Percentiles rank a stretch among this genome's conserved stretches.
These are phyloP conservation scores for Rhinatrema bivittatum DNA, from an alignment of 2,797 vertebrate genomes.

Conservation along the genomic window DNA sequence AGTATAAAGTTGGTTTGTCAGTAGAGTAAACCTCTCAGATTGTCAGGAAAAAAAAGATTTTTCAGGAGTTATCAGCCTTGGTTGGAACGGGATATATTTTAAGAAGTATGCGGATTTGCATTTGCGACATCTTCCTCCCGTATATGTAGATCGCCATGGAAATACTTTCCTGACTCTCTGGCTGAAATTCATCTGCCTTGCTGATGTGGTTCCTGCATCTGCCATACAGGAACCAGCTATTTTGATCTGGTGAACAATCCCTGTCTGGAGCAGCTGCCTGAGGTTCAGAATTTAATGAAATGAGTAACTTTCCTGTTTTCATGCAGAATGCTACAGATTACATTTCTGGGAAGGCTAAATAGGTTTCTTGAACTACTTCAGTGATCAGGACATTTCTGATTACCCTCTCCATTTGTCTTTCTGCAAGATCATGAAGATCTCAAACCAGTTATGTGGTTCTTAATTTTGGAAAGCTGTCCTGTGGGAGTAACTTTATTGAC, in stretches of 20 bases:
- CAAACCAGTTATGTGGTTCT: too few species aligned
- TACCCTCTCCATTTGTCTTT: neutral
- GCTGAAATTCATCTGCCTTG: slow-evolving; percentile 4
- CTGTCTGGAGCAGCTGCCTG: slow-evolving; percentile 14
- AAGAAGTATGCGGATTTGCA: too few species aligned
- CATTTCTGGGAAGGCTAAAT: neutral
- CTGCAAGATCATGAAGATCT: neutral
- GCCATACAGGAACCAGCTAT: neutral
- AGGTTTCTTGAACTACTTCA: neutral
- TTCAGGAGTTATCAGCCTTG: too few species aligned
- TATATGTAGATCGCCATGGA: slow-evolving; percentile 12
- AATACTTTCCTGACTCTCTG: slow-evolving; percentile 9
- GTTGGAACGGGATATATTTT: too few species aligned
- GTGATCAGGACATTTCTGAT: slow-evolving; percentile 8
- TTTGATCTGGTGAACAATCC: slow-evolving; percentile 8
- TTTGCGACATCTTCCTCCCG: too few species aligned
- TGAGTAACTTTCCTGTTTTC: slow-evolving; percentile 18
- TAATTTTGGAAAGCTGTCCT: too few species aligned
- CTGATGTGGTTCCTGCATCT: slow-evolving; percentile 14
- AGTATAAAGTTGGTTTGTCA: too few species aligned
- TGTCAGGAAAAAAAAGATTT: too few species aligned
- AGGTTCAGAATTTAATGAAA: slow-evolving; percentile 12
- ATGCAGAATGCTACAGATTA: slow-evolving; percentile 2
- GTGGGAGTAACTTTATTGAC: too few species aligned
- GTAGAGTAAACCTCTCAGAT: too few species aligned